These are phyloP conservation scores for Paramormyrops kingsleyae DNA, from an alignment of 2,113 vertebrate species.

Conservation along the genomic window DNA sequence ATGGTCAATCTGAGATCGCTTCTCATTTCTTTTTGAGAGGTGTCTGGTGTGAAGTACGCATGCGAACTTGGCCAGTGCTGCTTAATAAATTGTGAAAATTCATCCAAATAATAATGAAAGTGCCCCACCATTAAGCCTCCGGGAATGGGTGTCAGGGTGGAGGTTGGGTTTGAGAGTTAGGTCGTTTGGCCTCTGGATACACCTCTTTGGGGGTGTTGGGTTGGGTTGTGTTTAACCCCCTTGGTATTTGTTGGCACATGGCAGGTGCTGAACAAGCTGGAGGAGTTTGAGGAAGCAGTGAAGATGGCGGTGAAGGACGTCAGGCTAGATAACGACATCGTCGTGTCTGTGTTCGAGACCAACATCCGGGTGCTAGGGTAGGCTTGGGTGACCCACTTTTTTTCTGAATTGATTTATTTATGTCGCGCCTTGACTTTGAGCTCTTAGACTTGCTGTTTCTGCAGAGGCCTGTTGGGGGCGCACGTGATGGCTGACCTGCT, in stretches of 20 bases:
- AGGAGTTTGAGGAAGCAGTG: slow-evolving; percentile 72
- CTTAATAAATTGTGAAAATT: neutral
- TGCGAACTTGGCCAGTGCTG: neutral
- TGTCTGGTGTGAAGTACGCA: neutral
- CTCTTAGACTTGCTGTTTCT: neutral
- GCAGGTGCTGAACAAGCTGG: slow-evolving; percentile 68
- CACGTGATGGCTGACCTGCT: slow-evolving; percentile 94
- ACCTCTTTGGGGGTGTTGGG: neutral
- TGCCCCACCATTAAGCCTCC: neutral
- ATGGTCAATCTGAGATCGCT: neutral
- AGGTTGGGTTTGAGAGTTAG: neutral
- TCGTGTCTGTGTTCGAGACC: slow-evolving; percentile 74
- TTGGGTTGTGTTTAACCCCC: neutral
- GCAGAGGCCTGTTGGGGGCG: slow-evolving; percentile 86
- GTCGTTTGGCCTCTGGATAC: neutral
- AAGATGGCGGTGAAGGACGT: slow-evolving; percentile 57
- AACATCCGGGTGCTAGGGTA: slow-evolving; percentile 74
- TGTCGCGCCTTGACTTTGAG: neutral
- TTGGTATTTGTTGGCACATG: neutral
- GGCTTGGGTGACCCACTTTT: neutral
- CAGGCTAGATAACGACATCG: slow-evolving; percentile 67
- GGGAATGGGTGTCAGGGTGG: neutral
- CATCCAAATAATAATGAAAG: neutral
- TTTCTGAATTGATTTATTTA: neutral
- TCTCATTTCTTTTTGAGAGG: neutral